Evolutionary conservation across 2,888 invertebrate species (phyloP).

Genomic region (Fragum fragum): DNA sequence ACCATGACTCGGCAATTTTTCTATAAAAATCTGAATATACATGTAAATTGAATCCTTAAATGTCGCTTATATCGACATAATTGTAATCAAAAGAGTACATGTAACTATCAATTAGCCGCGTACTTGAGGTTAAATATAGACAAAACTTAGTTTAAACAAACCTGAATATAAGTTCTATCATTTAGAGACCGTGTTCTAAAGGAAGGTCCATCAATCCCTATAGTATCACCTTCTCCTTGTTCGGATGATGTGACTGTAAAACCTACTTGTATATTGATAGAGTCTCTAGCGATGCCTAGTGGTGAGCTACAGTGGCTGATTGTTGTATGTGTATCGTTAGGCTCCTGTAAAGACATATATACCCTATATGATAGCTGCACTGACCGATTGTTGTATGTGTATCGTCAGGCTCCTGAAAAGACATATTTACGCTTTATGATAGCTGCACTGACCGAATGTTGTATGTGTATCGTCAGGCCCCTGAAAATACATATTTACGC

Average conservation of each 20-base stretch:
- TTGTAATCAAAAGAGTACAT: no score
- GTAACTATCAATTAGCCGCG: no score
- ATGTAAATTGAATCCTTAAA: no score
- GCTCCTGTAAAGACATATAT: not conserved
- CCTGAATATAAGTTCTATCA: slow-evolving; percentile 63
- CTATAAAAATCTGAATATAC: no score
- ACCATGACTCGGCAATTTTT: no score
- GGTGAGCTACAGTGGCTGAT: slow-evolving; percentile 53
- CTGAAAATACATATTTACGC: not conserved
- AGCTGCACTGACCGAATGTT: slow-evolving; percentile 42
- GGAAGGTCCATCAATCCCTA: slow-evolving; percentile 43
- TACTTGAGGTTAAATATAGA: no score
- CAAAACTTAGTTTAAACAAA: slow-evolving; percentile 22
- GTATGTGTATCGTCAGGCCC: not conserved
- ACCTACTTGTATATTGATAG: slow-evolving; percentile 64
- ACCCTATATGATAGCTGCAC: no score
- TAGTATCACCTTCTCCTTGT: slow-evolving; percentile 7
- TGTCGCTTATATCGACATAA: no score
- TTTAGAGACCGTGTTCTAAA: slow-evolving; percentile 27
- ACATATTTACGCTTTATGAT: no score
- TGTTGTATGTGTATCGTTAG: not conserved
- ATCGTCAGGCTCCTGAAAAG: not conserved
- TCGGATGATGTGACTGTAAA: slow-evolving; percentile 50
- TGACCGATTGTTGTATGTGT: not conserved
- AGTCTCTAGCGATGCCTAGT: slow-evolving; percentile 55